These are phyloP conservation scores for Muschampia plurimacula DNA, from an alignment of 2,888 invertebrate genomes.

Conservation along the genomic window DNA sequence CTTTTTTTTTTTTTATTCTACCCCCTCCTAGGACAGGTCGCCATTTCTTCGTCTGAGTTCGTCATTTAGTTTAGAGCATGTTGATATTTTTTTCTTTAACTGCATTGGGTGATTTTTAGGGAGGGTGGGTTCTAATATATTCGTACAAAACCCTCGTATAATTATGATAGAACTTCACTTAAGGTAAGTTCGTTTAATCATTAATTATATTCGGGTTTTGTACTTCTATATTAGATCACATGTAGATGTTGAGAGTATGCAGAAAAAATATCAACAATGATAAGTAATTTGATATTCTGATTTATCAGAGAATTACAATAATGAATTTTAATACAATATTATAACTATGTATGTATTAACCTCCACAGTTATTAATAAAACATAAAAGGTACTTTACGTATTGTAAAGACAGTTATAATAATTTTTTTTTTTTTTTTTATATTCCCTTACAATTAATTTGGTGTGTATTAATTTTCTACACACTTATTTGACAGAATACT, in stretches of 20 bases:
- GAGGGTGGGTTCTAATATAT: constrained; percentile 8
- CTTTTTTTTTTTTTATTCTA: background rate
- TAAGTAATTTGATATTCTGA: background rate
- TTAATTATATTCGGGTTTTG: constrained; percentile 3
- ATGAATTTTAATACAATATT: too few species aligned
- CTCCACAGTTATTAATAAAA: background rate
- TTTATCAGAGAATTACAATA: background rate
- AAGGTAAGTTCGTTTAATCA: too few species aligned
- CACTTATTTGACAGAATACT: constrained; percentile 3
- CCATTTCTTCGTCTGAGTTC: background rate
- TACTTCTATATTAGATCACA: constrained; percentile 15
- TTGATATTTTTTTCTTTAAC: background rate
- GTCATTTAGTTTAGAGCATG: constrained; percentile 8
- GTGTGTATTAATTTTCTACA: background rate
- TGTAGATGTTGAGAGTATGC: constrained; percentile 7
- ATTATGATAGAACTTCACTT: too few species aligned
- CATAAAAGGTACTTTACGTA: background rate
- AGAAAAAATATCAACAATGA: constrained; percentile 1
- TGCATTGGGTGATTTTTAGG: background rate
- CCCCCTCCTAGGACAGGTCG: background rate
- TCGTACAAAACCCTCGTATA: constrained; percentile 8
- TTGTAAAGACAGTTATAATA: background rate
- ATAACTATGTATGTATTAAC: too few species aligned
- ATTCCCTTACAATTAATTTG: background rate
- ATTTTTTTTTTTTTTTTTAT: background rate